Conservation (phyloP, 2,888 invertebrate species). For the Lasioglossum vierecki region DNA sequence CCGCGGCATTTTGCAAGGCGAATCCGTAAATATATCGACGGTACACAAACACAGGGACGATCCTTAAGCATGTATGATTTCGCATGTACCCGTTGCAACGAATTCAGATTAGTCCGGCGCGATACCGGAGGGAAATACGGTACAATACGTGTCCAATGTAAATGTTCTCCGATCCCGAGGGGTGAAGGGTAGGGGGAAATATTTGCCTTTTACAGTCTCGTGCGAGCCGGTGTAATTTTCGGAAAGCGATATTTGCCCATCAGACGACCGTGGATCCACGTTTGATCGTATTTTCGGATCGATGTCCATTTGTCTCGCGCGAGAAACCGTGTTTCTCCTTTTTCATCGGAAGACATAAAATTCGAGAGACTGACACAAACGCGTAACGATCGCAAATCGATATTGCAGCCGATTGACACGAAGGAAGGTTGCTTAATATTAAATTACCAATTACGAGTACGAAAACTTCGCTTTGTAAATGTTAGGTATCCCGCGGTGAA, state of each 20-base stretch:
- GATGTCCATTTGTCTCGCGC: not conserved
- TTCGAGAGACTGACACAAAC: not conserved
- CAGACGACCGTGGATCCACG: slow-evolving; percentile 2
- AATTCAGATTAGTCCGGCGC: slow-evolving; percentile 48
- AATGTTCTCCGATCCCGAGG: slow-evolving; percentile 32
- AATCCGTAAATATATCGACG: not conserved
- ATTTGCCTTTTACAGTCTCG: slow-evolving; percentile 58
- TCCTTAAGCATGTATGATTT: slow-evolving; percentile 38
- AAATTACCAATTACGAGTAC: not conserved
- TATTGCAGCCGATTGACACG: not conserved
- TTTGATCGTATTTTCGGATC: slow-evolving; percentile 26
- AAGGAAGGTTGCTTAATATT: not conserved
- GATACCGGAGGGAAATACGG: slow-evolving; percentile 47
- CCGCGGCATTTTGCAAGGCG: not conserved
- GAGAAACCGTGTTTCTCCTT: not conserved
- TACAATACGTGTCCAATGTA: slow-evolving; percentile 57
- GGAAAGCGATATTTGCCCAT: slow-evolving; percentile 30
- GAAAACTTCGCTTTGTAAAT: slow-evolving; percentile 24
- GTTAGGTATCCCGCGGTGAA: not conserved
- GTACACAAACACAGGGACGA: not conserved
- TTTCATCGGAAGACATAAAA: not conserved
- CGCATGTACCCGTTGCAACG: slow-evolving; percentile 31
- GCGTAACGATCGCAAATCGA: not conserved
- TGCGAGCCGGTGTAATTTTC: slow-evolving; percentile 56
- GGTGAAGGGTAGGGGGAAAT: slow-evolving; percentile 25